Evolutionary conservation across 2,888 invertebrate genomes (phyloP), one percentile per base, ranked within the genome.

Genomic region (Aphodius sticticus): DNA sequence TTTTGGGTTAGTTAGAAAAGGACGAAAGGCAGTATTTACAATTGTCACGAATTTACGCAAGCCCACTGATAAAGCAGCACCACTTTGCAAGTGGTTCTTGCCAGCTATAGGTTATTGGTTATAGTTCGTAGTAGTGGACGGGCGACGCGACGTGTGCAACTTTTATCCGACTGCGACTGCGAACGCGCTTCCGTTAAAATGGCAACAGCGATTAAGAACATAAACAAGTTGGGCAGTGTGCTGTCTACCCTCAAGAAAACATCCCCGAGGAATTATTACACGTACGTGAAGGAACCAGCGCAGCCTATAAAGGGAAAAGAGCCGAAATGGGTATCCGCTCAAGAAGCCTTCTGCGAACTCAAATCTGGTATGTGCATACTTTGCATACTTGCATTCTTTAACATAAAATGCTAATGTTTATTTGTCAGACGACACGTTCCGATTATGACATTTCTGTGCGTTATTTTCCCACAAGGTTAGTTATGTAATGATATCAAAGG

Each of bases 211-310:
- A 83, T 86, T 76, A 85, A 84, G 82, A 81, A 83, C 84, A 76
- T 84, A 83, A 71, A 84, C 69, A 87, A 86, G 83, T 83, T 88
- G 14, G 84, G 86, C 79, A 84, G 84, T 76, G 83, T 85, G 79
- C 83, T 87, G 79, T 84, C 84, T 38, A 85, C 86, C 37, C 83
- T 87, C 76, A 82, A 81, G 37, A 83, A 83, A 69, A 74, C 86
- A 16, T 81, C 87, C 80, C 89, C 91, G 78, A 92, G 93, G 86
- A 92, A 88, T 79, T 96, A 93, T 89, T 96, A 94, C 87, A 94
- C 96, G 0, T 96, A 96, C 86, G 93, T 94, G 26, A 93, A 93
- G 82, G 96, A 96, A 88, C 93, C 96, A 71, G 92, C 96, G 69
- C 96, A 96, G 90, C 96, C 96, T 14, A 89, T 95, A 84, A 92